A percentile compares a stretch with the other conserved stretches of the same genome.
These are phyloP conservation scores for Acropternis orthonyx DNA, from an alignment of 2,797 vertebrate species.

Conservation along the genomic window DNA sequence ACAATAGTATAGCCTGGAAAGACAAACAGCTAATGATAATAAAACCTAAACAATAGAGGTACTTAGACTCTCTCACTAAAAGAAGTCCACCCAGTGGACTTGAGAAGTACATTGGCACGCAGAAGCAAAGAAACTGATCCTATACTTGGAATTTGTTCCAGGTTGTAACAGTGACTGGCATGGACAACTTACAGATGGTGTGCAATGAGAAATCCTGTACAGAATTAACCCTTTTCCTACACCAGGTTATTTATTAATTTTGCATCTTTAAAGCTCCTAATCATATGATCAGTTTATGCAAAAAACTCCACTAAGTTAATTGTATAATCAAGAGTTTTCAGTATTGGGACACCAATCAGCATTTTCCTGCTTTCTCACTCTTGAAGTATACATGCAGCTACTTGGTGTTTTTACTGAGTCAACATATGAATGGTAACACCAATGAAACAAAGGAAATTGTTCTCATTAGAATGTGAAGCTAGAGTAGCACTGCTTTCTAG, in stretches of 20 bases:
- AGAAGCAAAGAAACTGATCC: background rate
- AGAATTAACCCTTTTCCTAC: too few species aligned
- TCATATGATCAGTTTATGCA: background rate
- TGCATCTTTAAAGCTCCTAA: background rate
- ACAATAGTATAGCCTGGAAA: background rate
- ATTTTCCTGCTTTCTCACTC: background rate
- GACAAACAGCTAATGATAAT: background rate
- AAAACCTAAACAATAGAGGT: background rate
- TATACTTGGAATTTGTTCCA: background rate
- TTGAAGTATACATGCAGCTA: conserved; percentile 50
- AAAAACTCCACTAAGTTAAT: background rate
- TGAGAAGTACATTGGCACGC: background rate
- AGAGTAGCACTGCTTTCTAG: conserved; percentile 62
- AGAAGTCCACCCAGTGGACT: background rate
- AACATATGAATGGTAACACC: conserved; percentile 54
- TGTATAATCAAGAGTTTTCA: background rate
- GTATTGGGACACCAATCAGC: background rate
- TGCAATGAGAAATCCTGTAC: too few species aligned
- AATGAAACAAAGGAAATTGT: conserved; percentile 73
- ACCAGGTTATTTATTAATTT: background rate
- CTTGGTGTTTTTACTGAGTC: conserved; percentile 70
- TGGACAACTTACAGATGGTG: too few species aligned
- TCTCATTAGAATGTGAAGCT: conserved; percentile 70
- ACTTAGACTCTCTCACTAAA: background rate
- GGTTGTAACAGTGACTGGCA: too few species aligned